Evolutionary conservation across 1,140 invertebrate species (phyloP).

Genomic region (Calephelis virginiensis): DNA sequence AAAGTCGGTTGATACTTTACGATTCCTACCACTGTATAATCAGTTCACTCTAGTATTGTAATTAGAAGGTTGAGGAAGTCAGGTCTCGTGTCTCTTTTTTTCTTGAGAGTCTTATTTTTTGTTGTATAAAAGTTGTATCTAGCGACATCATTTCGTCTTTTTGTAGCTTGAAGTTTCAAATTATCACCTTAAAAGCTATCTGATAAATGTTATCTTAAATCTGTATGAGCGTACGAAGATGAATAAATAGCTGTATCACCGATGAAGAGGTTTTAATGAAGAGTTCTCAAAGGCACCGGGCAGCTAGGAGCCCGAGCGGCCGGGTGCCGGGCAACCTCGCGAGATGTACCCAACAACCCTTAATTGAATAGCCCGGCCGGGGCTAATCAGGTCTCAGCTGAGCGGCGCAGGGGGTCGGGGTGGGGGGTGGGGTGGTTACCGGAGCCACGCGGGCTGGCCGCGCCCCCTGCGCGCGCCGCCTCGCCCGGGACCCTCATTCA

Average conservation of each 20-base stretch:
- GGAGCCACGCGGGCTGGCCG: slow-evolving; percentile 72
- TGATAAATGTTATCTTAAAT: slow-evolving; percentile 1
- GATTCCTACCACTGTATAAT: no score
- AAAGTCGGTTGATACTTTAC: no score
- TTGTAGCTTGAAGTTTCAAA: neutral
- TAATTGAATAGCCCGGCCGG: slow-evolving; percentile 73
- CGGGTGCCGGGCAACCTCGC: slow-evolving; percentile 44
- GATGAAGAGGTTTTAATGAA: slow-evolving; percentile 62
- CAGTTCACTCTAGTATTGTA: no score
- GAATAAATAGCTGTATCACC: slow-evolving; percentile 54
- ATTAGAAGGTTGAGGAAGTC: no score
- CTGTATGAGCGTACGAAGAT: slow-evolving; percentile 27
- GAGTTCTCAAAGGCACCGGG: slow-evolving; percentile 51
- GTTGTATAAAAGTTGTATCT: no score
- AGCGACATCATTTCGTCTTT: no score
- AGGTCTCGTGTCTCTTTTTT: no score
- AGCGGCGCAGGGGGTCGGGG: slow-evolving; percentile 42
- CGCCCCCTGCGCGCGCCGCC: slow-evolving; percentile 70
- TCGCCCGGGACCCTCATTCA: slow-evolving; percentile 65
- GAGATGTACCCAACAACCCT: slow-evolving; percentile 69
- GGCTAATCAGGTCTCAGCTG: slow-evolving; percentile 75
- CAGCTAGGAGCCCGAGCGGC: slow-evolving; percentile 34
- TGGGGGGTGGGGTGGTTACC: slow-evolving; percentile 33
- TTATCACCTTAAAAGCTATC: slow-evolving; percentile 19
- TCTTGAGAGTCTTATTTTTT: no score